A percentile compares a stretch with the other conserved stretches of the same genome.
Evolutionary conservation across 2,797 vertebrate genomes (phyloP).

Genomic region (Molothrus ater): DNA sequence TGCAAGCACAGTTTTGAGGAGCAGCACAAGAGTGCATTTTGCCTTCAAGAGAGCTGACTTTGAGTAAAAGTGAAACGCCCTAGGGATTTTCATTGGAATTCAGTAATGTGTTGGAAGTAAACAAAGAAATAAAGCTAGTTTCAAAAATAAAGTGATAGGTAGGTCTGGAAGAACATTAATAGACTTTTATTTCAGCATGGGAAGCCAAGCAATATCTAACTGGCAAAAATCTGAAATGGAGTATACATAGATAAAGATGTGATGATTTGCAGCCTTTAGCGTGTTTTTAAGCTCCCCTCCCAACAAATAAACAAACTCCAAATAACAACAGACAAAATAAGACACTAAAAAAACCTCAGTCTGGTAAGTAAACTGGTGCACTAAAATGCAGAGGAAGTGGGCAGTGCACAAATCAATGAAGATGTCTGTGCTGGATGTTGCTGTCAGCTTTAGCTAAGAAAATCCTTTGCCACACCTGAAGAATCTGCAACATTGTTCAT

Average conservation of each 20-base stretch:
- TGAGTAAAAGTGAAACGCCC: constrained; percentile 4
- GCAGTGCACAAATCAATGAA: background rate
- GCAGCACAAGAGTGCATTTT: background rate
- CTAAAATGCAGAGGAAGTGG: constrained; percentile 21
- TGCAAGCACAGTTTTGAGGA: background rate
- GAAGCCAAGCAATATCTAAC: background rate
- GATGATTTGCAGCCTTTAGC: background rate
- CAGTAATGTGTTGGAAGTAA: background rate
- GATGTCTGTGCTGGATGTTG: background rate
- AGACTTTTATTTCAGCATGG: background rate
- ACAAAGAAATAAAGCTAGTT: background rate
- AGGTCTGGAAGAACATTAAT: background rate
- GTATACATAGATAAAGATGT: background rate
- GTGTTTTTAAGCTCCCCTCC: background rate
- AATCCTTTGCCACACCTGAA: background rate
- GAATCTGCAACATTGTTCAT: background rate
- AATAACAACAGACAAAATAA: background rate
- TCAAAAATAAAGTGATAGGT: background rate
- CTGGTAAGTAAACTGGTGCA: background rate
- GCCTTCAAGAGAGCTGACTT: constrained; percentile 13
- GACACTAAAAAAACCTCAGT: background rate
- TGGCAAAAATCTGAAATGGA: background rate
- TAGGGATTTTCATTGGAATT: background rate
- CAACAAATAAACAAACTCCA: background rate
- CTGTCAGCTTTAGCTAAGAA: background rate